A percentile compares a stretch with the other conserved stretches of the same genome.
Conservation (phyloP, 2,113 vertebrate species). For the Oncorhynchus nerka region DNA sequence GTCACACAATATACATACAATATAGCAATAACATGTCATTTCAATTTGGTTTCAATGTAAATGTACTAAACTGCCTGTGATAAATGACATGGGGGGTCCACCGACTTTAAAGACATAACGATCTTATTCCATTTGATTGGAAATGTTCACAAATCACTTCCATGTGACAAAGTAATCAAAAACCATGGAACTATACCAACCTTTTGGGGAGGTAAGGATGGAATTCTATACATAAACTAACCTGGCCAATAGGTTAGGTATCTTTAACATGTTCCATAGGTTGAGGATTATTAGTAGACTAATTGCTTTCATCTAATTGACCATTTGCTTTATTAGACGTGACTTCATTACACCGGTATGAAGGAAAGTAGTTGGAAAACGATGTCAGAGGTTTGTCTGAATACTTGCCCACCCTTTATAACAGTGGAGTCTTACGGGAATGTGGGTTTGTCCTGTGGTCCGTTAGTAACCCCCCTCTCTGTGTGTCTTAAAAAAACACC, state of each 20-base stretch:
- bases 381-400: slow-evolving; percentile 43
- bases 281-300: too few species aligned
- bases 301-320: too few species aligned
- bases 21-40: neutral
- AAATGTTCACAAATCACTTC: neutral
- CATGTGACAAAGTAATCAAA: neutral
- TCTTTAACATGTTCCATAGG: neutral
- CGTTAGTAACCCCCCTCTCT: slow-evolving; percentile 69
- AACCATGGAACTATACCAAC: neutral
- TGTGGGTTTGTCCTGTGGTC: slow-evolving; percentile 77
- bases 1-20: slow-evolving; percentile 11
- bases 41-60: neutral
- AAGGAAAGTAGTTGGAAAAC: slow-evolving; percentile 36
- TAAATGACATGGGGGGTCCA: neutral
- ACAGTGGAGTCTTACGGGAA: slow-evolving; percentile 74
- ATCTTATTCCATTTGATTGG: neutral
- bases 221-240: neutral
- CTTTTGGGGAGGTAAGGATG: neutral
- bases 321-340: too few species aligned
- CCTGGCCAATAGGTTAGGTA: neutral
- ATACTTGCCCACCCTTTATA: slow-evolving; percentile 55
- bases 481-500: slow-evolving; percentile 63
- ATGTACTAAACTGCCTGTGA: neutral
- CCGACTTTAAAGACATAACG: neutral
- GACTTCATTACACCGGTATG: slow-evolving; percentile 17